A percentile compares a stretch with the other conserved stretches of the same genome.
Conservation (phyloP, 1,140 invertebrate genomes). For the Aporrectodea caliginosa region DNA sequence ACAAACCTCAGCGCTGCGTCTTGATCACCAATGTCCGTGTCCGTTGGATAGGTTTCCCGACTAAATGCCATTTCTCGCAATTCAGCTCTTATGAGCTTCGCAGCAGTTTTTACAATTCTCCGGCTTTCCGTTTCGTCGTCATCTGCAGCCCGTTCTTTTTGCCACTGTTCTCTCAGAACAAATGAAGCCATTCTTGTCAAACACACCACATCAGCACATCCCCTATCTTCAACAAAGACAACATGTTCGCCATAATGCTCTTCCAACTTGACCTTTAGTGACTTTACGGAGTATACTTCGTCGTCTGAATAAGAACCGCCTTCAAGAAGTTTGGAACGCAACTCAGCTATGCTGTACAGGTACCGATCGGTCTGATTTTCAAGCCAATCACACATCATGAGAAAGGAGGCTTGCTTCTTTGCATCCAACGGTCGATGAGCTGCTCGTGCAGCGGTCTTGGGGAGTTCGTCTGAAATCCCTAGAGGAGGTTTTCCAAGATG, state of each 20-base stretch:
- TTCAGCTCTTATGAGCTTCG: not conserved
- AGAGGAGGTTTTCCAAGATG: too few relatives aligned
- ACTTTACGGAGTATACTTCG: not conserved
- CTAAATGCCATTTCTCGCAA: not conserved
- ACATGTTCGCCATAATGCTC: not conserved
- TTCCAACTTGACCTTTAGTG: not conserved
- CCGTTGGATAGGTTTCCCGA: not conserved
- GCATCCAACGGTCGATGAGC: not conserved
- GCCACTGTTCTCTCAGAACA: not conserved
- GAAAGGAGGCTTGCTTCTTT: not conserved
- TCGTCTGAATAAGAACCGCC: not conserved
- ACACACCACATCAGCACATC: not conserved
- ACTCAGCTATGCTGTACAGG: too few relatives aligned
- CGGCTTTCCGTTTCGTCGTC: not conserved
- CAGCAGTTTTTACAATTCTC: not conserved
- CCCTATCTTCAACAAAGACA: not conserved
- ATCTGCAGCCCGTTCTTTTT: not conserved
- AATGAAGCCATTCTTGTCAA: not conserved
- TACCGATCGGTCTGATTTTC: too few relatives aligned
- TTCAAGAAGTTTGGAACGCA: not conserved
- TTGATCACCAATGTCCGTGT: not conserved
- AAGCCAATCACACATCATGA: not conserved
- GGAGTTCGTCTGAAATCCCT: too few relatives aligned
- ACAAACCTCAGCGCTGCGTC: not conserved
- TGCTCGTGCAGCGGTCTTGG: not conserved